Evolutionary conservation across 2,888 invertebrate genomes (phyloP), one percentile per base, ranked within the genome.

Genomic region (Unio delphinus): DNA sequence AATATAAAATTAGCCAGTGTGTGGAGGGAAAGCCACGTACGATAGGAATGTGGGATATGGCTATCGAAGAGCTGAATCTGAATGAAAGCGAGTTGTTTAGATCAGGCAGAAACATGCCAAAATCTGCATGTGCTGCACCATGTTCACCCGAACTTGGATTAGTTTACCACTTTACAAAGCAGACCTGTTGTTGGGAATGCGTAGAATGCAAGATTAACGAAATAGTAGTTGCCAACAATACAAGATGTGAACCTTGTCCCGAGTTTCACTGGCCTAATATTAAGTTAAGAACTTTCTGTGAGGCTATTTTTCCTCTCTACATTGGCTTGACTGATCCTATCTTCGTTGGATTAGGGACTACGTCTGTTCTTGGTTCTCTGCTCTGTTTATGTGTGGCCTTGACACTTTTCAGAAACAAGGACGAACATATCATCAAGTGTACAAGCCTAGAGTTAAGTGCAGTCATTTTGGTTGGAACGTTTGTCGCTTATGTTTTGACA

Each of bases 131-230:
- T 66, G 80, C 76, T 2, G 70, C 69, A 45, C 79, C 80, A 4
- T 83, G 83, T 55, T 68, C 67, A 20, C 65, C 65, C 3, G 66
- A 55, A 11, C 34, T 64, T 8, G 83, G 84, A 0, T 78, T 84
- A 66, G 80, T 86, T 18, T 86, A 84, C 72, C 76, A 79, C 69
- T 86, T 82, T 69, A 74, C 74, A 64, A 82, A 82, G 64, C 78
- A 83, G 69, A 83, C 85, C 3, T 87, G 87, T 70, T 87, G 87
- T 73, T 86, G 85, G 84, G 79, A 80, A 56, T 87, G 87, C 66
- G 75, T 82, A n/a, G 65, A 66, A 8, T 87, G 87, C 70, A 81
- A 83, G 57, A 66, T 64, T 4, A 86, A 87, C 67, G 85, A 86
- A 68, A 80, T 83, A 55, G 80, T 83, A 3, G 69, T 75, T 8